Evolutionary conservation across 1,140 invertebrate genomes (phyloP).

Genomic region (Proales similis): DNA sequence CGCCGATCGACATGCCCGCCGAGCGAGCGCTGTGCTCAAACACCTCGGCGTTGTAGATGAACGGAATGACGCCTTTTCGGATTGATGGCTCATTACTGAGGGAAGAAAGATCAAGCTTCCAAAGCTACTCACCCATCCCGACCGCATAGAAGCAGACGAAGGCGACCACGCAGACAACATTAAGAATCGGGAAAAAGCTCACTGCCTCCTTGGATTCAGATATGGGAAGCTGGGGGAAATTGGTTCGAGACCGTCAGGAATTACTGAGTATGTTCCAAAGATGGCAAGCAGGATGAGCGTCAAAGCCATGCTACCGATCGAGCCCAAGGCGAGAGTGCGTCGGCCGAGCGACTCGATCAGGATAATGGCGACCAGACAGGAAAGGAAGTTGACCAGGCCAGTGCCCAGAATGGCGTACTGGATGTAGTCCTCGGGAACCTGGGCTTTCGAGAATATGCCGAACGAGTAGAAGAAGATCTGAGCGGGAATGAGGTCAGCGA

Average conservation of each 20-base stretch:
- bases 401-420: constrained; percentile 74
- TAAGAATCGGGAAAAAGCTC: constrained; percentile 83
- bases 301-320: constrained; percentile 67
- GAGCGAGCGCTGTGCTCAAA: background rate
- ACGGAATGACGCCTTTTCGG: constrained; percentile 1
- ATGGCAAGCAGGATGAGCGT: constrained; percentile 95
- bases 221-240: too few relatives aligned
- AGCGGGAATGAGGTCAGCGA: constrained; percentile 35
- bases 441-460: constrained; percentile 55
- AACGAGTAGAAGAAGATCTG: constrained; percentile 85
- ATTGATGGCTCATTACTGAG: too few relatives aligned
- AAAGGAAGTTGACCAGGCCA: constrained; percentile 75
- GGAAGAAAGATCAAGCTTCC: too few relatives aligned
- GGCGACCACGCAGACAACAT: constrained; percentile 66
- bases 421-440: constrained; percentile 56
- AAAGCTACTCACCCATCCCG: too few relatives aligned
- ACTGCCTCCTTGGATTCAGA: too few relatives aligned
- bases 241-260: constrained; percentile 41
- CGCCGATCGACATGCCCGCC: background rate
- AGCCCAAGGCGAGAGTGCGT: constrained; percentile 68
- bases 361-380: constrained; percentile 68
- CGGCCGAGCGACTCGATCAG: constrained; percentile 66
- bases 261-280: constrained; percentile 50
- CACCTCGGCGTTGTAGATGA: background rate
- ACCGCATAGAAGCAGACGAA: constrained; percentile 84